These are phyloP conservation scores for Tupiocoris notatus DNA, from an alignment of 2,888 invertebrate genomes.

Conservation along the genomic window DNA sequence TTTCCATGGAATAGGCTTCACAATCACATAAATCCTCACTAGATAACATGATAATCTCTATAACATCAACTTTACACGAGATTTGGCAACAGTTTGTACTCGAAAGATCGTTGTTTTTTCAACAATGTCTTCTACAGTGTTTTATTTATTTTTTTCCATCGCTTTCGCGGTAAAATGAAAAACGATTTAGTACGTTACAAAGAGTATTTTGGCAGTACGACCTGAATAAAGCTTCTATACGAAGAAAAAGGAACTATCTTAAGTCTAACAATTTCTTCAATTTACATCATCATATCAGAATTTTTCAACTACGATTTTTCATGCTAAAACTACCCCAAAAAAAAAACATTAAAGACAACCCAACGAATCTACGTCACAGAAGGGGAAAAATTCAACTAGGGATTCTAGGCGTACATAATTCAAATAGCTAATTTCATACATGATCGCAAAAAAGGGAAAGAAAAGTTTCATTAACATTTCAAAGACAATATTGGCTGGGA, in stretches of 20 bases:
- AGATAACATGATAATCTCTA: no score
- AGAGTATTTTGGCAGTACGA: slow-evolving; percentile 35
- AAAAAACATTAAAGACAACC: slow-evolving; percentile 24
- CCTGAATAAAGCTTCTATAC: slow-evolving; percentile 29
- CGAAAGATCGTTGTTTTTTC: slow-evolving; percentile 1
- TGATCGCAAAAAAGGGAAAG: no score
- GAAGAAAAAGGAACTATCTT: slow-evolving; percentile 28
- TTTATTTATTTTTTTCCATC: background rate
- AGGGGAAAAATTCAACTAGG: slow-evolving; percentile 5
- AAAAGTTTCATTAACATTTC: background rate
- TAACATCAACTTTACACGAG: no score
- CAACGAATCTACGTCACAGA: slow-evolving; percentile 11
- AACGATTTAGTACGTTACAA: no score
- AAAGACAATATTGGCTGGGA: background rate
- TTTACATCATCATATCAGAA: no score
- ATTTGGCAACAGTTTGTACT: slow-evolving; percentile 33
- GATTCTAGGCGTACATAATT: background rate
- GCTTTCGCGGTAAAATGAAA: background rate
- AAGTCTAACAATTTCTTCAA: slow-evolving; percentile 10
- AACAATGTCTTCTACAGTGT: background rate
- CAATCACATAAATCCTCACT: no score
- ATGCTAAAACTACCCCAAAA: slow-evolving; percentile 27
- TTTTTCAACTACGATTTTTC: background rate
- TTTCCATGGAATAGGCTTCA: no score
- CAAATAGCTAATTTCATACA: slow-evolving; percentile 4